Evolutionary conservation across 2,113 vertebrate species (phyloP).

Genomic region (Pontoporia blainvillei): DNA sequence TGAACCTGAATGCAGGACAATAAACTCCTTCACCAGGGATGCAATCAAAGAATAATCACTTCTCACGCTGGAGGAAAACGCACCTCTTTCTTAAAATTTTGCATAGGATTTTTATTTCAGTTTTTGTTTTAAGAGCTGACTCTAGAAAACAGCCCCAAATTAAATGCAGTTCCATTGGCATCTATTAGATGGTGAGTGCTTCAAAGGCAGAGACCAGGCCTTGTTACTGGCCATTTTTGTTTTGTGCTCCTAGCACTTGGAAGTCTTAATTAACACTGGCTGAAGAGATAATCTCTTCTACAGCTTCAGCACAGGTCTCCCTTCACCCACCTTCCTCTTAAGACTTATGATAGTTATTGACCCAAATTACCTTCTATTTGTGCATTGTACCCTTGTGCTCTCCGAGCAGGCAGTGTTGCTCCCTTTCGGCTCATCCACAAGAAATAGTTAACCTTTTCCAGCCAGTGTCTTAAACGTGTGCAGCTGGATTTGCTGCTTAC

Average conservation of each 20-base stretch:
- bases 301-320: background rate
- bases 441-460: conserved; percentile 47
- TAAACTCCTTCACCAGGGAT: background rate
- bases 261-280: conserved; percentile 5
- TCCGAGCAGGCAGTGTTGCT: conserved; percentile 32
- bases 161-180: background rate
- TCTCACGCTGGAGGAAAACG: background rate
- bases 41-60: background rate
- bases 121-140: background rate
- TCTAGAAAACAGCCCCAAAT: background rate
- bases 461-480: conserved; percentile 30
- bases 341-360: background rate
- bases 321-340: background rate
- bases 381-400: background rate
- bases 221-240: background rate
- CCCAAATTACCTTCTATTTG: background rate
- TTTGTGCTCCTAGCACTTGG: background rate
- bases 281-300: background rate
- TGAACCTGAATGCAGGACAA: background rate
- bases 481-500: conserved; percentile 60
- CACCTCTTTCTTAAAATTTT: background rate
- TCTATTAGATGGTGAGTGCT: accelerated
- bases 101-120: background rate
- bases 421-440: conserved; percentile 40
- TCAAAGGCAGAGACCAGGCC: background rate